Conservation (phyloP, 30 jellyfish, hydroid and myxozoan genomes). For the Pelagia noctiluca region DNA sequence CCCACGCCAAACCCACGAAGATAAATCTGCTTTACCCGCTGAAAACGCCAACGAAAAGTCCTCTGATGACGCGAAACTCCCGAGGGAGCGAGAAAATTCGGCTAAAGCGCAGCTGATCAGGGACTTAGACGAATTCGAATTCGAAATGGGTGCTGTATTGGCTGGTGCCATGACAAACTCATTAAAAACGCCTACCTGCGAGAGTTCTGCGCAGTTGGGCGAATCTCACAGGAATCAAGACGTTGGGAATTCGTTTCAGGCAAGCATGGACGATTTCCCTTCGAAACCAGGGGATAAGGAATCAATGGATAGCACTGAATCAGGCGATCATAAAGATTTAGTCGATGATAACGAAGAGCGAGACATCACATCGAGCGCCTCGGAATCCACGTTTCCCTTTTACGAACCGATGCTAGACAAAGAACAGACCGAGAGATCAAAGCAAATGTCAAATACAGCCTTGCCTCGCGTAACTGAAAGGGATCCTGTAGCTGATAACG, state of each 20-base stretch:
- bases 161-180: conserved; percentile 43
- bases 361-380: too few species aligned
- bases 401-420: conserved; percentile 86
- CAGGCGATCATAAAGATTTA: too few species aligned
- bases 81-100: not conserved
- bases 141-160: conserved; percentile 68
- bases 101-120: conserved; percentile 12
- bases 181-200: conserved; percentile 49
- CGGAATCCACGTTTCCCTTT: conserved; percentile 55
- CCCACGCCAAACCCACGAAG: too few species aligned
- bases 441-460: conserved; percentile 13
- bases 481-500: not conserved
- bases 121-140: conserved; percentile 59
- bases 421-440: conserved; percentile 52
- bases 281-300: too few species aligned
- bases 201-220: conserved; percentile 7
- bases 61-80: too few species aligned
- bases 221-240: not conserved
- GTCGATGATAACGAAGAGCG: too few species aligned
- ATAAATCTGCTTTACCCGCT: too few species aligned
- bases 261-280: not conserved
- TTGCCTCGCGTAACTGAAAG: conserved; percentile 5
- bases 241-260: not conserved
- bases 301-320: too few species aligned
- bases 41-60: too few species aligned